Conservation (phyloP, 64 coral and sea anemone species). For the Actinia equina region DNA sequence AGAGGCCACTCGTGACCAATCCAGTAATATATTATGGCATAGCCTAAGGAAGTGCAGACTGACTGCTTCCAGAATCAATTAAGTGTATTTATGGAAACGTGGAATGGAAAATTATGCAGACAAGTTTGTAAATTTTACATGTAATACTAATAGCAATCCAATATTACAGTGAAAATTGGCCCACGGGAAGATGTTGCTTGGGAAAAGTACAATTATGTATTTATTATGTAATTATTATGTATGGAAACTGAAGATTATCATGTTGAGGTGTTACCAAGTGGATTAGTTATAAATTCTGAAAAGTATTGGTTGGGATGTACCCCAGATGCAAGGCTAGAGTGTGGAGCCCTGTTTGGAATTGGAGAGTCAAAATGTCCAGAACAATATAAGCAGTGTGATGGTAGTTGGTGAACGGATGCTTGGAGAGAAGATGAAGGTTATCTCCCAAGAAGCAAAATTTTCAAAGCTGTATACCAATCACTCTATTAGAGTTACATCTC, state of each 20-base stretch:
- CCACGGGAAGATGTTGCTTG: conserved; percentile 28
- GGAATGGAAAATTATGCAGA: not conserved
- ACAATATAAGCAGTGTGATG: not conserved
- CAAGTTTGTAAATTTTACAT: not conserved
- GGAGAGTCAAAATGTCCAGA: conserved; percentile 65
- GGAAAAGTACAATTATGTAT: conserved; percentile 12
- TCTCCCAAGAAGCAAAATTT: too few species aligned
- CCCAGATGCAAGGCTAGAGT: conserved; percentile 52
- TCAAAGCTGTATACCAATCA: too few species aligned
- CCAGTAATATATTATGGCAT: not conserved
- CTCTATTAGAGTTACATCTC: too few species aligned
- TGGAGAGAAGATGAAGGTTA: too few species aligned
- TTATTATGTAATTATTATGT: too few species aligned
- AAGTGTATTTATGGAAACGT: not conserved
- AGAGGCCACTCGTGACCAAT: conserved; percentile 5
- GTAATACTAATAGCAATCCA: not conserved
- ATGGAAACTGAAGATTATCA: conserved; percentile 3
- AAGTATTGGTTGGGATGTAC: conserved; percentile 54
- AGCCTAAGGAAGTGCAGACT: conserved; percentile 14
- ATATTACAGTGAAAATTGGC: conserved; percentile 18
- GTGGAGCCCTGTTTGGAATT: conserved; percentile 50
- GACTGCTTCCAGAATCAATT: conserved; percentile 14
- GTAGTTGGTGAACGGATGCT: too few species aligned
- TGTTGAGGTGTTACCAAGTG: not conserved
- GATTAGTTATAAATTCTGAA: conserved; percentile 28